Conservation (phyloP, 2,113 vertebrate species). For the Triplophysa dalaica region DNA sequence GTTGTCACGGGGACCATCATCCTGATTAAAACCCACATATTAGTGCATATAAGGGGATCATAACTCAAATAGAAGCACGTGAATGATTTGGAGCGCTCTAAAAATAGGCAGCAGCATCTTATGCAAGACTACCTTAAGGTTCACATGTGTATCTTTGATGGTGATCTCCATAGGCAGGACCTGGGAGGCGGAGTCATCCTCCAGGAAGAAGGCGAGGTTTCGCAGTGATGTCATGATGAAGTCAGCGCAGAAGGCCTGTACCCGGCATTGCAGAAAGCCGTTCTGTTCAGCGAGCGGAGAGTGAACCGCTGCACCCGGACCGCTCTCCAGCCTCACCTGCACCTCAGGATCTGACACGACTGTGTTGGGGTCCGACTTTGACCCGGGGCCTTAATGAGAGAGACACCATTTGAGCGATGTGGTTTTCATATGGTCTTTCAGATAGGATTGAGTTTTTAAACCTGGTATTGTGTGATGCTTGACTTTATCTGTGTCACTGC, state of each 20-base stretch:
- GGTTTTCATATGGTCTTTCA: too few species aligned
- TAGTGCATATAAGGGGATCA: background rate
- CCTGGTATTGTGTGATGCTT: background rate
- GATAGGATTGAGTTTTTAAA: background rate
- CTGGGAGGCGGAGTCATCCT: constrained; percentile 85
- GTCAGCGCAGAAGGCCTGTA: constrained; percentile 86
- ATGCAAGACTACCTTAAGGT: constrained; percentile 83
- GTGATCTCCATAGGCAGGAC: constrained; percentile 97
- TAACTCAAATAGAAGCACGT: too few species aligned
- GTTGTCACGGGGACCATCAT: constrained; percentile 83
- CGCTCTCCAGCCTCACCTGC: constrained; percentile 86
- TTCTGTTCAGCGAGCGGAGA: constrained; percentile 90
- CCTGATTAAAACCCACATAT: constrained; percentile 68
- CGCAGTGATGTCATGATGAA: constrained; percentile 88
- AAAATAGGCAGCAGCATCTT: background rate
- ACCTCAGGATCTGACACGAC: constrained; percentile 81
- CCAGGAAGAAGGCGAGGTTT: constrained; percentile 91
- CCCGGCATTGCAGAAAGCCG: constrained; percentile 90
- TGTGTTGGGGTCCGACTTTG: constrained; percentile 61
- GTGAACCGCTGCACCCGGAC: constrained; percentile 82
- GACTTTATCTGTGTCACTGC: background rate
- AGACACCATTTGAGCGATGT: background rate
- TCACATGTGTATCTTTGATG: constrained; percentile 84
- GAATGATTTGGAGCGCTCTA: too few species aligned
- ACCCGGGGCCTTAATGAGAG: constrained; percentile 71